Evolutionary conservation across 2,888 invertebrate genomes (phyloP), one percentile per base, ranked within the genome.

Genomic region (Epirrhoe alternata): DNA sequence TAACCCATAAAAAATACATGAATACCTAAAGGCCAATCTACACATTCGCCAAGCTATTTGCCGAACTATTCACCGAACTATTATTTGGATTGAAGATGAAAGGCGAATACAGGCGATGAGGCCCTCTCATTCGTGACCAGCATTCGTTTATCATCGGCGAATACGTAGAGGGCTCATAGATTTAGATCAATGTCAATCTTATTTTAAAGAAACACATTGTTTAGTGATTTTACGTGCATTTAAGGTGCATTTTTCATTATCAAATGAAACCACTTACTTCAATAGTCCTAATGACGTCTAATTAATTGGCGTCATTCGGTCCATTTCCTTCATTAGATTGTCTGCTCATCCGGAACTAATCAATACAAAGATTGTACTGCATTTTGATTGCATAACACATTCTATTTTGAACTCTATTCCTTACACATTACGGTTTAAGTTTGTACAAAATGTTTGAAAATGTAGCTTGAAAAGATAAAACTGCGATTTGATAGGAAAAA

Each of bases 301-400:
- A 67, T 66, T 69, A 69, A 70, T 70, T 68, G 61, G 35, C 61
- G 56, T 67, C 59, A 58, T 30, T 55, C 51, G 63, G 38, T 45
- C 55, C 59, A 60, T 61, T 62, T 70, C 56, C 66, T 63, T 73
- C 68, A 68, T 71, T 71, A 69, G 51, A 64, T 59, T 57, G 51
- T 8, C 54, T 64, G 54, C 52, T 70, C 68, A 68, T 51, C 57
- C 55, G 66, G 66, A 69, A 73, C 68, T 65, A 64, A 68, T 59
- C 53, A 17, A 31, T 53, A 55, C 45, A 66, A 61, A 61, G 53
- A 69, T 65, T 63, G 35, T 61, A 65, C 54, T 58, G 42, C 50
- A n/a, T 49, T 42, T 16, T 64, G 35, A 42, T 51, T 10, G 5
- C 16, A 0, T 14, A 47, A 16, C 4, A 50, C 53, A 53, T 12